Base-by-base conservation (phyloP, 2,797 vertebrate genomes). In the Dermochelys coriacea region DNA sequence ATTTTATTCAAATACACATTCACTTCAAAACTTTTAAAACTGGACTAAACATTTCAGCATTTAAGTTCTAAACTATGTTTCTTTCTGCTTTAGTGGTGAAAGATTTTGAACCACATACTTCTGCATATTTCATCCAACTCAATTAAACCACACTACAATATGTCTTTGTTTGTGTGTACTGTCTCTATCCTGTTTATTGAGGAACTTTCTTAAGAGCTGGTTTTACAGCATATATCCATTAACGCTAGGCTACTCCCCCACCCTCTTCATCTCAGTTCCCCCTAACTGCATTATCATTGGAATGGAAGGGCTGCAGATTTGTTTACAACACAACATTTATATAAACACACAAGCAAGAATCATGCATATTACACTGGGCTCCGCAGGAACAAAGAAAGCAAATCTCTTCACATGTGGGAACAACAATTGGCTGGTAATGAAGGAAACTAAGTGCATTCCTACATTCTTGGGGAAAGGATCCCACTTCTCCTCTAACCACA, bases 21-120 rank as follows among this genome's bases (percentile, higher is more conserved):
- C 21, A 85, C 74, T 93, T 85, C 83, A 85, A 31, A 78, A 41
- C 31, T 55, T 94, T 91, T 87, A 89, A 89, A 59, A 82, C 52
- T 64, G 81, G 85, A 88, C 61, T 55, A 61, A 92, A 93, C 45
- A 9, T 29, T 84, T 68, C 31, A 90, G 41, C 81, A 92, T 68
- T 49, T 91, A 37, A 80, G 15, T 80, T 91, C 64, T 52, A 64
- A 68, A 55, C 87, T 27, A 50, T n/a, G 79, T 78, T 89, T 93
- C 34, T 91, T 90, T 78, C 90, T 89, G 21, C 29, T 5, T 68
- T 31, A 47, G 34, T 54, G 74, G 75, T 68, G 19, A 86, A 80
- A 31, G n/a, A 23, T 50, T 81, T 87, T 82, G 91, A 93, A 86
- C 79, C 27, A 23, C 82, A 81, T 88, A 89, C 75, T 86, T 5